Base-by-base conservation (phyloP, 2,113 vertebrate genomes). In the Hemiscyllium ocellatum region DNA sequence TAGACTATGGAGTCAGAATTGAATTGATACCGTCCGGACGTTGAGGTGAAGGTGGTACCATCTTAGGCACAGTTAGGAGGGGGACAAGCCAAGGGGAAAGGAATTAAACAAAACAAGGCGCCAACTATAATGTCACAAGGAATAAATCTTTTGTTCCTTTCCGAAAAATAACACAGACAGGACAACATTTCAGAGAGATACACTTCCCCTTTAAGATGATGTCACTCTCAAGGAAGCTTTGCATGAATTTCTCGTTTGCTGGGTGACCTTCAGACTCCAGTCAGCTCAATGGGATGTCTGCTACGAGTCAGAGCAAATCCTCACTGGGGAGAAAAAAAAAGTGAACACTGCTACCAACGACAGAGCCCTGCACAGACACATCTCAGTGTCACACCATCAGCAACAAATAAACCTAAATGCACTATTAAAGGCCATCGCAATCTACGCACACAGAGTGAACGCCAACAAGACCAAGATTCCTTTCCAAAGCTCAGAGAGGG, bases 191-290 rank as follows among this genome's bases (percentile, higher is more conserved):
- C 12, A 50, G 42, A 20, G 66, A 17, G 22, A 19, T 20, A 17
- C 56, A 37, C 69, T 95, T 95, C 42, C 94, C 94, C 94, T 95
- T 95, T 95, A 95, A 95, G 94, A 95, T 95, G 94, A 95, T 33
- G 94, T 72, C 94, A 95, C 68, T 72, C 68, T 33, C 94, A 50
- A 70, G 69, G 94, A 95, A 95, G 69, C 68, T 72, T 52, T 95
- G 94, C 94, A 95, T 33, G 94, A 95, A 95, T 95, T 95, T 69
- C 94, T 95, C 68, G 3, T 72, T 69, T 50, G 94, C 37, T 12
- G 69, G 94, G 94, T 95, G 94, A 95, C 94, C 94, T 95, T 95
- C 94, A 95, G 94, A 52, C 69, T 72, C 69, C 69, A 72, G 94
- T 7, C 68, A 29, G 94, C 94, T 72, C 68, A 26, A 52, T 95